Conservation (phyloP, 2,113 vertebrate genomes). For the Nothobranchius kuhntae region DNA sequence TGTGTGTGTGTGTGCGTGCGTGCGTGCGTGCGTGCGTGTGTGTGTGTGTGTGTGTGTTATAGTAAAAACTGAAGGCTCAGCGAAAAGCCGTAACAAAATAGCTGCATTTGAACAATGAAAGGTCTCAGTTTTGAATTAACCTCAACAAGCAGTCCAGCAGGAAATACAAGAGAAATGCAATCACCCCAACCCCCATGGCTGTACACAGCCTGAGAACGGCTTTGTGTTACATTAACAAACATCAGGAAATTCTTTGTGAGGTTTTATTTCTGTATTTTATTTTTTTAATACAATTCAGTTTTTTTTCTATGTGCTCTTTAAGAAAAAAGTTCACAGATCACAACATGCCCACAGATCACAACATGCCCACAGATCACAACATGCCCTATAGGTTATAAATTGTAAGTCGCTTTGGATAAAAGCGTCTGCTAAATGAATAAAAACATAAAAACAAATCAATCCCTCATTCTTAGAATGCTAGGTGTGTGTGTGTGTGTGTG, state of each 20-base stretch:
- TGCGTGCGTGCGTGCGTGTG: too few species aligned
- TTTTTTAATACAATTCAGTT: background rate
- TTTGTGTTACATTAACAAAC: background rate
- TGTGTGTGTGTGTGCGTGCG: background rate
- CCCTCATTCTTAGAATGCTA: background rate
- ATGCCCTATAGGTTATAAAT: too few species aligned
- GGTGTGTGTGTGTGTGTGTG: background rate
- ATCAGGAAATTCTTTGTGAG: background rate
- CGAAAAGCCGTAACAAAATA: conserved; percentile 22
- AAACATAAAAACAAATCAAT: background rate
- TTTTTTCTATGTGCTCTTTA: too few species aligned
- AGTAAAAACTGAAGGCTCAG: conserved; percentile 22
- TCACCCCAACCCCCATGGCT: background rate
- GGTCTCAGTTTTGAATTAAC: conserved; percentile 11
- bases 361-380: too few species aligned
- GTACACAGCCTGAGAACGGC: background rate
- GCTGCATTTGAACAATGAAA: conserved; percentile 17
- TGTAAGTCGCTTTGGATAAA: too few species aligned
- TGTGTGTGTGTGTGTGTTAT: background rate
- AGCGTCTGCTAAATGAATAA: too few species aligned
- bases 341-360: too few species aligned
- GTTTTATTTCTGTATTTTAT: background rate
- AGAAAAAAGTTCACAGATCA: too few species aligned
- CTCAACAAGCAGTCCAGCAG: background rate
- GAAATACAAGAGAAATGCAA: conserved; percentile 4